A percentile compares a stretch with the other conserved stretches of the same genome.
phyloP scores from a whole-genome alignment of 1,140 invertebrate genomes.

The Himalopsyche phryganea region DNA sequence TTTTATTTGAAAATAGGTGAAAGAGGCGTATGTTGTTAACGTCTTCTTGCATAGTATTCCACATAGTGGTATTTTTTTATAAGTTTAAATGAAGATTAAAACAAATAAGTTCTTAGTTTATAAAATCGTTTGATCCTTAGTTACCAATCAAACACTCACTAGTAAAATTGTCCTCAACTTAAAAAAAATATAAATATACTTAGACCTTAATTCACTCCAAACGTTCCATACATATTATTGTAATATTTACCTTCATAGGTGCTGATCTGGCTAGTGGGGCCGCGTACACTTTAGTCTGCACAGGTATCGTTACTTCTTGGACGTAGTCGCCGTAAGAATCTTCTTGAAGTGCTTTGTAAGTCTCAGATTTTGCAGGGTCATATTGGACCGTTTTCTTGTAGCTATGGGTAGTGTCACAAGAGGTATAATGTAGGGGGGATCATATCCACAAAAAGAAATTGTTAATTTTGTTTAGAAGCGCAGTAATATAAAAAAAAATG shows the following conservation, averaged over 20 bases:
- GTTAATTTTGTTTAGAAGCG: constrained; percentile 31
- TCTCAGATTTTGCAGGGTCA: constrained; percentile 81
- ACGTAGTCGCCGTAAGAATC: constrained; percentile 59
- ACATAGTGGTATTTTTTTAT: no score
- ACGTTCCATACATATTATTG: no score
- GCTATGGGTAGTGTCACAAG: constrained; percentile 40
- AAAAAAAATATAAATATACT: no score
- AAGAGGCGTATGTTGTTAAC: no score
- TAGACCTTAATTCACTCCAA: no score
- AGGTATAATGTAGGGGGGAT: constrained; percentile 34
- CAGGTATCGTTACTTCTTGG: constrained; percentile 66
- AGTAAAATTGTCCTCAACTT: no score
- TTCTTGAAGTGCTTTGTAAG: constrained; percentile 78
- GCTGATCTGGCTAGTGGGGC: constrained; percentile 58
- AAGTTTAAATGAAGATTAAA: no score
- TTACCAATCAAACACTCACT: no score
- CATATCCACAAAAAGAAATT: constrained; percentile 35
- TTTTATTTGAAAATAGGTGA: no score
- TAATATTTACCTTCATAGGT: constrained; percentile 50
- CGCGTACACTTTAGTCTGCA: constrained; percentile 69
- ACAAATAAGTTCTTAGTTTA: no score
- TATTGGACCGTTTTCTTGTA: constrained; percentile 70
- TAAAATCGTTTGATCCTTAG: no score
- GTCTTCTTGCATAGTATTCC: no score
- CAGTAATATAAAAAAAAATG: constrained; percentile 26